A percentile compares a stretch with the other conserved stretches of the same genome.
phyloP scores from a whole-genome alignment of 2,113 vertebrate genomes.

The Ceyx margarethae region DNA sequence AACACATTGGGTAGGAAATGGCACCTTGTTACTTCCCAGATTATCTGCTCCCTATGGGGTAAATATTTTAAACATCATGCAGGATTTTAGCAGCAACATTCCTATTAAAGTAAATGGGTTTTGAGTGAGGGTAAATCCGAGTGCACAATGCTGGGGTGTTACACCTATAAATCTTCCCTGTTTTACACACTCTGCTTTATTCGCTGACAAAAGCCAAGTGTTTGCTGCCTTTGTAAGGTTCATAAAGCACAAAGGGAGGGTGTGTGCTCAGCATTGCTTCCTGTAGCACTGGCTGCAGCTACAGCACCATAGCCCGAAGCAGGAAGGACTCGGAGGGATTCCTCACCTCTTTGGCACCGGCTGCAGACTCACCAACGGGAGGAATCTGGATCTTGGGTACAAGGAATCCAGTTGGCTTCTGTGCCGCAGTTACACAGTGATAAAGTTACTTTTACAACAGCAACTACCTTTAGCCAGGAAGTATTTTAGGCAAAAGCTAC shows the following conservation, averaged over 20 bases:
- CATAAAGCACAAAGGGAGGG: constrained; percentile 44
- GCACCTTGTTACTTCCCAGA: constrained; percentile 56
- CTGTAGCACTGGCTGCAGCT: not conserved
- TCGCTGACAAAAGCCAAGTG: constrained; percentile 20
- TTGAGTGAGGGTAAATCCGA: constrained; percentile 18
- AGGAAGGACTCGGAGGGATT: not conserved
- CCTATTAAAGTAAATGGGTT: constrained; percentile 47
- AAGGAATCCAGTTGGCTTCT: not conserved
- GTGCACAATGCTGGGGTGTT: not conserved
- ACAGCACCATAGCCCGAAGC: not conserved
- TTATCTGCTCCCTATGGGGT: constrained; percentile 46
- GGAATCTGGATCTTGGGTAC: not conserved
- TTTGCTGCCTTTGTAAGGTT: constrained; percentile 31
- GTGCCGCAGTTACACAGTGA: accelerated
- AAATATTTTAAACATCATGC: constrained; percentile 40
- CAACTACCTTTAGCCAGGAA: not conserved
- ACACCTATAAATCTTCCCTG: constrained; percentile 34
- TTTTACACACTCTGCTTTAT: not conserved
- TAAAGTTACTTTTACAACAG: not conserved
- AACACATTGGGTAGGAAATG: constrained; percentile 31
- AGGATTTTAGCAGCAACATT: constrained; percentile 25
- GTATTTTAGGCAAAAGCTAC: not conserved
- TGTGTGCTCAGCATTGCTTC: not conserved
- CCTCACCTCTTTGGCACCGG: not conserved
- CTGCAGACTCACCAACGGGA: not conserved